These are phyloP conservation scores for Drosophila recens DNA, from an alignment of 2,888 invertebrate species.

Conservation along the genomic window DNA sequence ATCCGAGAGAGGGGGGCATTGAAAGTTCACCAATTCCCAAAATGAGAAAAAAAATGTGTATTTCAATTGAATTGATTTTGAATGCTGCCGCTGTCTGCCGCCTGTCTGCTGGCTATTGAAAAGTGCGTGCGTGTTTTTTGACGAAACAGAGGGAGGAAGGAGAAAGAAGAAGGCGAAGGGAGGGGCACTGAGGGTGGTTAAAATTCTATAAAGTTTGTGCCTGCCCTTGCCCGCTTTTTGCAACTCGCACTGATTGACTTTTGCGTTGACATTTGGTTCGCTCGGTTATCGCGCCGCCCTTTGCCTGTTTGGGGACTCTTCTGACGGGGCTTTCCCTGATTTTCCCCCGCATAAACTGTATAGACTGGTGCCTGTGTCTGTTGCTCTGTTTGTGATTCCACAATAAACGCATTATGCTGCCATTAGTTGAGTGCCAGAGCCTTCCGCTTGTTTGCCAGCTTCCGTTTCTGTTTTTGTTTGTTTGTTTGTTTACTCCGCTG, in stretches of 20 bases:
- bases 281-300: conserved; percentile 65
- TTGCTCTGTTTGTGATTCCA: conserved; percentile 61
- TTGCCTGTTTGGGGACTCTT: conserved; percentile 41
- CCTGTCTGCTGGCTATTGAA: conserved; percentile 70
- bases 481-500: conserved; percentile 47
- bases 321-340: conserved; percentile 17
- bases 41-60: conserved; percentile 46
- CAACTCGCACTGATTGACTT: conserved; percentile 69
- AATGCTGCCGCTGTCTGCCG: conserved; percentile 68
- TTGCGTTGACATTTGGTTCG: conserved; percentile 75
- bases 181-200: conserved; percentile 12
- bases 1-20: conserved; percentile 21
- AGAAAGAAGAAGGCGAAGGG: background rate
- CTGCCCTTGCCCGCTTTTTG: background rate
- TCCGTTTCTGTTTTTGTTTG: conserved; percentile 66
- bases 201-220: conserved; percentile 54
- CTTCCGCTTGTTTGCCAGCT: conserved; percentile 80
- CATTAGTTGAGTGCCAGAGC: conserved; percentile 81
- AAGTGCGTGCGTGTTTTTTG: conserved; percentile 69
- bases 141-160: background rate
- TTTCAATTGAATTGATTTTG: conserved; percentile 82
- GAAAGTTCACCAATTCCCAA: conserved; percentile 12
- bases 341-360: background rate
- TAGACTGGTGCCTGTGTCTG: conserved; percentile 6
- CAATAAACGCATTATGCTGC: conserved; percentile 81